Conservation (phyloP, 2,113 vertebrate genomes). For the Brienomyrus brachyistius region DNA sequence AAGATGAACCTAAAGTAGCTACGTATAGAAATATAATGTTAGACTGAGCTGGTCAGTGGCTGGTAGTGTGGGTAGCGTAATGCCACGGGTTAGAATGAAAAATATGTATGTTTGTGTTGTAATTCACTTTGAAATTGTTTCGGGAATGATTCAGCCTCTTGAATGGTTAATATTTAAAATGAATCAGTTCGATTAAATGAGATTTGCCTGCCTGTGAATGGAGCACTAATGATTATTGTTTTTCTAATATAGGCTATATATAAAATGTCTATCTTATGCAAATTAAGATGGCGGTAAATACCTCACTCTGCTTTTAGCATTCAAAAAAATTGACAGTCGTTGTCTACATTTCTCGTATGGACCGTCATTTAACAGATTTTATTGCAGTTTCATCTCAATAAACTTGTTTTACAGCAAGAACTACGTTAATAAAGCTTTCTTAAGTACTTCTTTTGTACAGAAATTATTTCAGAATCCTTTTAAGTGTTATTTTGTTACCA, state of each 20-base stretch:
- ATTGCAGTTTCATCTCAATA: background rate
- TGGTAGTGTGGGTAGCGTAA: background rate
- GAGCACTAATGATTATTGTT: background rate
- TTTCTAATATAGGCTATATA: background rate
- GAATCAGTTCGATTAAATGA: background rate
- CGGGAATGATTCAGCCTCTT: background rate
- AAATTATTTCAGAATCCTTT: background rate
- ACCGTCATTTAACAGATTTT: background rate
- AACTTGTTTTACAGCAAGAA: background rate
- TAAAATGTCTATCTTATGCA: background rate
- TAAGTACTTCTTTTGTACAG: background rate
- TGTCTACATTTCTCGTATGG: background rate
- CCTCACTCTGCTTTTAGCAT: background rate
- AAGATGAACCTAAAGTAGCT: background rate
- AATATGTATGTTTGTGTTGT: background rate
- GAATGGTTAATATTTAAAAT: background rate
- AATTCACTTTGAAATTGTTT: background rate
- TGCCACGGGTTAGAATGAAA: background rate
- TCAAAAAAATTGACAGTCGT: background rate
- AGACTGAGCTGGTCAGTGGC: background rate
- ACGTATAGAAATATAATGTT: background rate
- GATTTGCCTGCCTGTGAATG: background rate
- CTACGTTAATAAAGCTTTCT: background rate
- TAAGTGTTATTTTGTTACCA: background rate
- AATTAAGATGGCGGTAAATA: background rate